Percentiles rank a stretch among this genome's conserved stretches.
phyloP scores from a whole-genome alignment of 2,888 invertebrate species.

The Eledona agricola region DNA sequence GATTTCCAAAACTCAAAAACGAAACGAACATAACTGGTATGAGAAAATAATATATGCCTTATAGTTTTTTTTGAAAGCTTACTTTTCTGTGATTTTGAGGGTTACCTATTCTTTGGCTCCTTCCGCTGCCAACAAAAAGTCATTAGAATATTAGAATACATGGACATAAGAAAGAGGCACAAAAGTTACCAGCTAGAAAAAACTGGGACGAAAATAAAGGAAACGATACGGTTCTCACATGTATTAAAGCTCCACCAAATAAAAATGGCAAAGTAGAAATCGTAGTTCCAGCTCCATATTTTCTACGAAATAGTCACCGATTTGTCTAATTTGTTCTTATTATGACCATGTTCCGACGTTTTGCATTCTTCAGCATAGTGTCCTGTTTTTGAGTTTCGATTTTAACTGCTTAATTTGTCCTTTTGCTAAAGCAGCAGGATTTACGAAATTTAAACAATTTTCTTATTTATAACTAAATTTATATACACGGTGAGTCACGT shows the following conservation, averaged over 20 bases:
- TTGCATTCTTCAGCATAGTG: too few species aligned
- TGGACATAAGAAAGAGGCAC: slow-evolving; percentile 43
- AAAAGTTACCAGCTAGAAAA: slow-evolving; percentile 29
- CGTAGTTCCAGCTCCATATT: too few species aligned
- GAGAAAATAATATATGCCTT: slow-evolving; percentile 42
- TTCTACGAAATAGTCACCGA: too few species aligned
- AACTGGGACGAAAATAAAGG: slow-evolving; percentile 24
- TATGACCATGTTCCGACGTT: too few species aligned
- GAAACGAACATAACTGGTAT: slow-evolving; percentile 23
- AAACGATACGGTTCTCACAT: slow-evolving; percentile 17
- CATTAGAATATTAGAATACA: slow-evolving; percentile 59
- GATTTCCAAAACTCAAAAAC: slow-evolving; percentile 17
- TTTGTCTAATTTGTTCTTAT: too few species aligned
- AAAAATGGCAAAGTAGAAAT: too few species aligned
- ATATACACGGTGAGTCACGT: too few species aligned
- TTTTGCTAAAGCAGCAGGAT: too few species aligned
- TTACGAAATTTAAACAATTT: too few species aligned
- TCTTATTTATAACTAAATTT: too few species aligned
- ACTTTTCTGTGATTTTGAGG: slow-evolving; percentile 57
- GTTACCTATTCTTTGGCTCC: slow-evolving; percentile 61
- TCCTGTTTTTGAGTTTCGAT: too few species aligned
- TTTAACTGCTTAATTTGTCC: too few species aligned
- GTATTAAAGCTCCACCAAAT: slow-evolving; percentile 7
- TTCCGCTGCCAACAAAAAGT: slow-evolving; percentile 63
- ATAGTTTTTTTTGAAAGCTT: slow-evolving; percentile 55